Conservation (phyloP, 2,888 invertebrate genomes). For the Latrodectus elegans region DNA sequence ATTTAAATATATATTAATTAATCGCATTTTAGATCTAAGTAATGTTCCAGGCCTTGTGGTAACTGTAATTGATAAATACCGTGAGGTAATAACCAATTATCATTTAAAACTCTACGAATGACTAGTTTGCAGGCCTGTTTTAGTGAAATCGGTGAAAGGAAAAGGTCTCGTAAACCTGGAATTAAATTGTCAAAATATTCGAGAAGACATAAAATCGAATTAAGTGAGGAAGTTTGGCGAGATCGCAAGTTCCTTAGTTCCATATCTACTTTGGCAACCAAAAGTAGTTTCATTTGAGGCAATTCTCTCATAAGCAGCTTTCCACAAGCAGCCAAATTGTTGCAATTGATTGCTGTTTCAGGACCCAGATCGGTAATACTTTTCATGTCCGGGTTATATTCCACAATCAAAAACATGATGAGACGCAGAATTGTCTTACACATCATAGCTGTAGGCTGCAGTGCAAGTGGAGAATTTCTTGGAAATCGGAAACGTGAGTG, state of each 20-base stretch:
- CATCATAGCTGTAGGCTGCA: too few species aligned
- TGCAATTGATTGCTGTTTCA: too few species aligned
- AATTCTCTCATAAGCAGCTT: neutral
- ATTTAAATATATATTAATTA: neutral
- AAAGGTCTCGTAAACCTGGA: neutral
- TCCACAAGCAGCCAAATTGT: neutral
- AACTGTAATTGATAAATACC: neutral
- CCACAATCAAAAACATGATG: too few species aligned
- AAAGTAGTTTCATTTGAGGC: neutral
- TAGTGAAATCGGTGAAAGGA: neutral
- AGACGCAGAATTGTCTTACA: too few species aligned
- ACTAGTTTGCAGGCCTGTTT: slow-evolving; percentile 5
- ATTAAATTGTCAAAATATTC: neutral
- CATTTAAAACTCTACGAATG: neutral
- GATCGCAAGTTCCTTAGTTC: too few species aligned
- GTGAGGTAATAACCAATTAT: neutral
- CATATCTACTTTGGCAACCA: too few species aligned
- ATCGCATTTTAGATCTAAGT: neutral
- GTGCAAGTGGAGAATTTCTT: too few species aligned
- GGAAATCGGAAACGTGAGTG: too few species aligned
- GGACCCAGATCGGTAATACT: too few species aligned
- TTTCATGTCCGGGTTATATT: too few species aligned
- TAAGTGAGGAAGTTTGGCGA: too few species aligned
- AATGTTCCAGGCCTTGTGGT: neutral
- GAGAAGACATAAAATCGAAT: too few species aligned